Evolutionary conservation across 2,888 invertebrate species (phyloP).

Genomic region (Bombyx huttoni): DNA sequence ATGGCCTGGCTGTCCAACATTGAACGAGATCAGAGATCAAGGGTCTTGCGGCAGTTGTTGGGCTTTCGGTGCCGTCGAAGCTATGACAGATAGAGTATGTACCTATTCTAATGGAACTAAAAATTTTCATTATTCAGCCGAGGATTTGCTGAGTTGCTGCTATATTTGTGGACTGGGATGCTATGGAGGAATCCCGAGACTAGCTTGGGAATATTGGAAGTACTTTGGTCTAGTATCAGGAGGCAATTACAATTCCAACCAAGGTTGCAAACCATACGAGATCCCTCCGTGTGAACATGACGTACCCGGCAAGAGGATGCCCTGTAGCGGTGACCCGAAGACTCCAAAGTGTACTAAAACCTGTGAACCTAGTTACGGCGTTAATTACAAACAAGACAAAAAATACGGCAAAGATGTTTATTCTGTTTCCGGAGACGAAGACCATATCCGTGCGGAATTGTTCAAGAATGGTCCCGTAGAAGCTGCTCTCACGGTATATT

Average conservation of each 20-base stretch:
- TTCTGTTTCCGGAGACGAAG: slow-evolving; percentile 72
- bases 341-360: slow-evolving; percentile 85
- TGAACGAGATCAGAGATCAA: slow-evolving; percentile 87
- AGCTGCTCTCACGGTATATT: slow-evolving; percentile 89
- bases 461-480: slow-evolving; percentile 90
- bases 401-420: slow-evolving; percentile 79
- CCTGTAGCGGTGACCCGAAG: slow-evolving; percentile 76
- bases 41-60: slow-evolving; percentile 95
- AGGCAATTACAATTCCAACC: slow-evolving; percentile 81
- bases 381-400: slow-evolving; percentile 80
- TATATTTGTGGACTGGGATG: slow-evolving; percentile 85
- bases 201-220: slow-evolving; percentile 92
- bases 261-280: slow-evolving; percentile 91
- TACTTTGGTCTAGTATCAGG: slow-evolving; percentile 89
- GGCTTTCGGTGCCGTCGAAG: slow-evolving; percentile 93
- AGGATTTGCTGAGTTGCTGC: slow-evolving; percentile 89
- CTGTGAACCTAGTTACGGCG: slow-evolving; percentile 78
- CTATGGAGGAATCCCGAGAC: slow-evolving; percentile 83
- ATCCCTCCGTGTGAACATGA: slow-evolving; percentile 93
- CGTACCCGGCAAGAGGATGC: slow-evolving; percentile 81
- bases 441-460: slow-evolving; percentile 86
- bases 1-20: slow-evolving; percentile 90
- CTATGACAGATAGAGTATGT: slow-evolving; percentile 91
- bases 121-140: slow-evolving; percentile 85
- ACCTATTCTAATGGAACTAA: slow-evolving; percentile 81